These are phyloP conservation scores for Hydropsyche betteni DNA, from an alignment of 2,888 invertebrate genomes.

Conservation along the genomic window DNA sequence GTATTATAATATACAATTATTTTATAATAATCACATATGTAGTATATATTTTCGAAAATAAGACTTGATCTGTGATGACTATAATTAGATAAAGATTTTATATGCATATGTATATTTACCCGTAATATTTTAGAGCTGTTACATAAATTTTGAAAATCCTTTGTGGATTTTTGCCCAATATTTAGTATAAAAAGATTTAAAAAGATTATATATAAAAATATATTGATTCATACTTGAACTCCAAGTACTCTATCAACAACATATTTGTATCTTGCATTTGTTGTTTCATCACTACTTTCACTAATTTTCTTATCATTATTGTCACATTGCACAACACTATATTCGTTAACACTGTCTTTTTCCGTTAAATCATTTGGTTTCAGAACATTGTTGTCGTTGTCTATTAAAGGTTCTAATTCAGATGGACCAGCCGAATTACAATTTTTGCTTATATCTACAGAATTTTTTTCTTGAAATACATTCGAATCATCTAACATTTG, in stretches of 20 bases:
- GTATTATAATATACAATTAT: background rate
- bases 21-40: too few species aligned
- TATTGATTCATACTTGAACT: conserved; percentile 76
- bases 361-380: background rate
- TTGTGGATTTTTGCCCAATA: background rate
- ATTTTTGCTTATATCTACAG: conserved; percentile 25
- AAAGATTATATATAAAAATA: background rate
- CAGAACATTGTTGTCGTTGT: conserved; percentile 1
- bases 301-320: conserved; percentile 60
- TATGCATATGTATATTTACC: conserved; percentile 8
- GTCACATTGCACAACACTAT: conserved; percentile 50
- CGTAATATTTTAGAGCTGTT: conserved; percentile 19
- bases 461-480: conserved; percentile 33
- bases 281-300: conserved; percentile 55
- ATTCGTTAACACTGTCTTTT: conserved; percentile 51
- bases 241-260: conserved; percentile 85
- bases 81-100: background rate
- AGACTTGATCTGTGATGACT: too few species aligned
- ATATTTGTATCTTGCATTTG: conserved; percentile 76
- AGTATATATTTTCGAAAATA: conserved; percentile 1
- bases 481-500: conserved; percentile 39
- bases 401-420: conserved; percentile 47
- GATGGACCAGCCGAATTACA: background rate
- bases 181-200: background rate
- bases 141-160: conserved; percentile 10